A percentile compares a stretch with the other conserved stretches of the same genome.
Conservation (phyloP, 2,113 vertebrate genomes). For the Clarias magur region DNA sequence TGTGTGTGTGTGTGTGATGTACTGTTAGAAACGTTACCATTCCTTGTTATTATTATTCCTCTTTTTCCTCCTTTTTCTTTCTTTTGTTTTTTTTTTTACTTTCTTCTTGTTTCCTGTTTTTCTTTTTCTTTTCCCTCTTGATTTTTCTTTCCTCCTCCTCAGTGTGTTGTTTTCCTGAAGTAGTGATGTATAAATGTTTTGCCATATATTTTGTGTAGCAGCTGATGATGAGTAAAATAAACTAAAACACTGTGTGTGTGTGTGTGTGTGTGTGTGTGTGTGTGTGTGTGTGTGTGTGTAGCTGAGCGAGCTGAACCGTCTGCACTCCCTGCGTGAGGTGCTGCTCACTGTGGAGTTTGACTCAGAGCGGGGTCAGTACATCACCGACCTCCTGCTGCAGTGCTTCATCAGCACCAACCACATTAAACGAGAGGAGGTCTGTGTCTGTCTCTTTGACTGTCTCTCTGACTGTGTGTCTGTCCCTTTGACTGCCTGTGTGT, state of each 20-base stretch:
- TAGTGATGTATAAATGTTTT: too few species aligned
- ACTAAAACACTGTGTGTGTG: background rate
- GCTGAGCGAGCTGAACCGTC: slow-evolving; percentile 77
- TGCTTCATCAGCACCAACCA: slow-evolving; percentile 79
- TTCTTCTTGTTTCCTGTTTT: background rate
- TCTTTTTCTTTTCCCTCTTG: background rate
- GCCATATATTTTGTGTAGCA: too few species aligned
- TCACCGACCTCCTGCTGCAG: slow-evolving; percentile 81
- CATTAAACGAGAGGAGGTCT: slow-evolving; percentile 75
- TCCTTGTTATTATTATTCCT: too few species aligned
- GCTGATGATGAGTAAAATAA: too few species aligned
- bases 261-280: background rate
- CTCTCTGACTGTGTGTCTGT: background rate
- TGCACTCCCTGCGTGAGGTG: slow-evolving; percentile 80
- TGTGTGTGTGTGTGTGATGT: background rate
- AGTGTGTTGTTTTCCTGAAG: too few species aligned
- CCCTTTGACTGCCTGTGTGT: background rate
- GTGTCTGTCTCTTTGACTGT: background rate
- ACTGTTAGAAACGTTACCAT: too few species aligned
- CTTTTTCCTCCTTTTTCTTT: background rate
- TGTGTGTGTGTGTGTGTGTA: slow-evolving; percentile 54
- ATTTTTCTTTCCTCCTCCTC: background rate
- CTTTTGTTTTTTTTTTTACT: too few species aligned
- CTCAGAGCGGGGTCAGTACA: slow-evolving; percentile 78
- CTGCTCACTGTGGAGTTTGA: slow-evolving; percentile 82